Evolutionary conservation across 2,888 invertebrate species (phyloP).

Genomic region (Diarsia dahlii): DNA sequence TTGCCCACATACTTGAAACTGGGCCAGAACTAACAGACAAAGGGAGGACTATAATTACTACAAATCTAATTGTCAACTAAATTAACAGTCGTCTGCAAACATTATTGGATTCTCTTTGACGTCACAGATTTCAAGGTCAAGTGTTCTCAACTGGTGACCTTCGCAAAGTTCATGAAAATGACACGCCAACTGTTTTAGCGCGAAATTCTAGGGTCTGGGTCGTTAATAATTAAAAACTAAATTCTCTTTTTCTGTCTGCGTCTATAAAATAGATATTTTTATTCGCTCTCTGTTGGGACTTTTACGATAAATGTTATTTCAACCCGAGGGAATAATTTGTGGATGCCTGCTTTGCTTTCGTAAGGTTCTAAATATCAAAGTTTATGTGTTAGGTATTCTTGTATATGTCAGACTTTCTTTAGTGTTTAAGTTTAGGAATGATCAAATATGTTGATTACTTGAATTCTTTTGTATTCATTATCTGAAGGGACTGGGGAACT

Average conservation of each 20-base stretch:
- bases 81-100: background rate
- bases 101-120: constrained; percentile 10
- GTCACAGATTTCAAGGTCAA: constrained; percentile 24
- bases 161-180: background rate
- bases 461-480: background rate
- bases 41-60: constrained; percentile 1
- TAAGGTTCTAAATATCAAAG: constrained; percentile 10
- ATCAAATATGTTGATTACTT: background rate
- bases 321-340: constrained; percentile 38
- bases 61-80: constrained; percentile 3
- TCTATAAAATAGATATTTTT: background rate
- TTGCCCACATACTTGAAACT: background rate
- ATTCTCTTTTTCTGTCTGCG: constrained; percentile 28
- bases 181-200: constrained; percentile 16
- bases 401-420: background rate
- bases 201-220: background rate
- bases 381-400: background rate
- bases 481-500: background rate
- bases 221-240: constrained; percentile 38
- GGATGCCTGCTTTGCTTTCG: background rate
- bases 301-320: constrained; percentile 33
- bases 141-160: constrained; percentile 1
- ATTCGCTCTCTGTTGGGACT: constrained; percentile 8
- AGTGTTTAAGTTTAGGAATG: no score
- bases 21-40: background rate